Evolutionary conservation across 2,113 vertebrate species (phyloP).

Genomic region (Calyptommatus sinebrachiatus): DNA sequence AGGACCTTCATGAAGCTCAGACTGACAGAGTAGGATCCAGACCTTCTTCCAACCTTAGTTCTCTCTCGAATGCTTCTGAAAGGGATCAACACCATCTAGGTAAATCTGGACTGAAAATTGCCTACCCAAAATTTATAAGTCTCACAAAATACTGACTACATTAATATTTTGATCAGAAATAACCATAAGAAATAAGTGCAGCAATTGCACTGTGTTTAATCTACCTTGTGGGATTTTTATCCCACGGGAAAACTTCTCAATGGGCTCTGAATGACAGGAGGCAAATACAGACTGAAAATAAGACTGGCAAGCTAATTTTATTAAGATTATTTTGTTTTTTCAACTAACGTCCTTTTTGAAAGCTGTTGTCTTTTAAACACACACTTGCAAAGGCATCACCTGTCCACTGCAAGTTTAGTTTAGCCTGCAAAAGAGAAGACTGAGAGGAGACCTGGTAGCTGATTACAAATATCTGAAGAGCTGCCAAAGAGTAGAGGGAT

Average conservation of each 20-base stretch:
- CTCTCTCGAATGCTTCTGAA: conserved; percentile 92
- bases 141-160: background rate
- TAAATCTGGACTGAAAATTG: conserved; percentile 49
- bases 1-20: conserved; percentile 93
- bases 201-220: background rate
- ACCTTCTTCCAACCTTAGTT: conserved; percentile 93
- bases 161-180: background rate
- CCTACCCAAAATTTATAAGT: background rate
- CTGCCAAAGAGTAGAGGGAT: no score
- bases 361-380: background rate
- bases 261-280: background rate
- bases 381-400: background rate
- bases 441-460: no score
- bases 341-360: background rate
- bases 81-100: conserved; percentile 93
- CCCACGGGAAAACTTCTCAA: background rate
- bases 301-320: background rate
- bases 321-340: background rate
- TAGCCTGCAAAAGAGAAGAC: no score
- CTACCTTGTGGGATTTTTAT: background rate
- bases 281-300: background rate
- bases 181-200: background rate
- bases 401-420: background rate
- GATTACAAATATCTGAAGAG: no score
- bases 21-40: conserved; percentile 89